A percentile compares a stretch with the other conserved stretches of the same genome.
Evolutionary conservation across 1,140 invertebrate species (phyloP).

Genomic region (Muscidifurax raptorellus): DNA sequence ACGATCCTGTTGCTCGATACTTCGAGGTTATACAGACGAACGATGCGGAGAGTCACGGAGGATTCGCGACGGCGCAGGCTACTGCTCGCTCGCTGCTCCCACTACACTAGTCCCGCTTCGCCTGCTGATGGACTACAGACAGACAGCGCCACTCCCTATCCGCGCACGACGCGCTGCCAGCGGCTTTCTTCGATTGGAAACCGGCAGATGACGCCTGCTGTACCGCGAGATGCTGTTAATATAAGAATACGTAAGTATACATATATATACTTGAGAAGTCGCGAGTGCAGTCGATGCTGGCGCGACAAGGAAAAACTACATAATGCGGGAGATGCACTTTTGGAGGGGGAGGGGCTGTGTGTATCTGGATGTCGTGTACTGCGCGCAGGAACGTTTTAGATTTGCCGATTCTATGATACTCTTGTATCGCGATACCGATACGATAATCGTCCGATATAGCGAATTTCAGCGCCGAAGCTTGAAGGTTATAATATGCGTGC

Average conservation of each 20-base stretch:
- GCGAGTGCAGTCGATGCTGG: background rate
- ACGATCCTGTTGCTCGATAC: no score
- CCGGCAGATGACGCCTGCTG: background rate
- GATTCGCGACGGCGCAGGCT: background rate
- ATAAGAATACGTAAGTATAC: no score
- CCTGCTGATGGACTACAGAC: background rate
- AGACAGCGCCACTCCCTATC: background rate
- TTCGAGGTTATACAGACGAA: background rate
- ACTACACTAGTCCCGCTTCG: background rate
- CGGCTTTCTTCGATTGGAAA: no score
- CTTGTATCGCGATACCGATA: no score
- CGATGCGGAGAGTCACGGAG: background rate
- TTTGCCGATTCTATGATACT: no score
- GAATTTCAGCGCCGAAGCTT: background rate
- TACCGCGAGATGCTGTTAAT: background rate
- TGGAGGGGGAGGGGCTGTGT: no score
- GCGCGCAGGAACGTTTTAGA: no score
- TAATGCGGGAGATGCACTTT: no score
- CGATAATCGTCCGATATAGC: no score
- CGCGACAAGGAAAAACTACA: no score
- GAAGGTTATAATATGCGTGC: constrained; percentile 21
- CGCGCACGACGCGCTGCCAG: background rate
- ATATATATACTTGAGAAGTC: no score
- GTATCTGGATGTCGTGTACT: no score
- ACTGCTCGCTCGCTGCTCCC: background rate